phyloP scores from a whole-genome alignment of 2,113 vertebrate species.

The Calyptomena viridis region DNA sequence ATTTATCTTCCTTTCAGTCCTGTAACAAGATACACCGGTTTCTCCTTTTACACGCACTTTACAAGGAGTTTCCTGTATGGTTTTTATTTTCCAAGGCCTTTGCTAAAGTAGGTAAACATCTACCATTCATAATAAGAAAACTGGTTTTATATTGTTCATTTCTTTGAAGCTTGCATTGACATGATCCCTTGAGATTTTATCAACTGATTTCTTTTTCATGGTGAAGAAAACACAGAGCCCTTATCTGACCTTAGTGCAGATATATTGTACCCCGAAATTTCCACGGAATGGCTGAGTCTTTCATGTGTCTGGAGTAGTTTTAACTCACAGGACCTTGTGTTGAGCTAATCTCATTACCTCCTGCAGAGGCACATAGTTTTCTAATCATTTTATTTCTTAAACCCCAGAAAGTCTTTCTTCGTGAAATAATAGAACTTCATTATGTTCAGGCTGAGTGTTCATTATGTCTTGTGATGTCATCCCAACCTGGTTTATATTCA shows the following conservation, averaged over 20 bases:
- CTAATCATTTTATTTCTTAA: conserved; percentile 59
- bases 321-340: conserved; percentile 30
- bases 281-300: neutral
- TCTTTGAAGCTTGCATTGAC: conserved; percentile 9
- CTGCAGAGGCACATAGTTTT: conserved; percentile 48
- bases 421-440: conserved; percentile 43
- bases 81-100: conserved; percentile 31
- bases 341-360: conserved; percentile 56
- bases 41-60: neutral
- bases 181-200: neutral
- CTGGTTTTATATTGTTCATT: neutral
- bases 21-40: neutral
- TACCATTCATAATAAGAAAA: neutral
- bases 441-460: conserved; percentile 42
- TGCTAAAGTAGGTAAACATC: conserved; percentile 15
- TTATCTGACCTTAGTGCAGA: conserved; percentile 8
- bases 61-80: neutral
- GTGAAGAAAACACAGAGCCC: conserved; percentile 11
- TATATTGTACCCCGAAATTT: conserved; percentile 39
- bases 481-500: conserved; percentile 44
- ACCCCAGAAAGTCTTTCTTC: conserved; percentile 15
- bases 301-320: conserved; percentile 48
- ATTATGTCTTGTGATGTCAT: conserved; percentile 15
- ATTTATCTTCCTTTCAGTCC: neutral
- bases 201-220: conserved; percentile 1